Percentiles rank a stretch among this genome's conserved stretches.
Conservation (phyloP, 2,797 vertebrate species). For the Sandelia bainsii region DNA sequence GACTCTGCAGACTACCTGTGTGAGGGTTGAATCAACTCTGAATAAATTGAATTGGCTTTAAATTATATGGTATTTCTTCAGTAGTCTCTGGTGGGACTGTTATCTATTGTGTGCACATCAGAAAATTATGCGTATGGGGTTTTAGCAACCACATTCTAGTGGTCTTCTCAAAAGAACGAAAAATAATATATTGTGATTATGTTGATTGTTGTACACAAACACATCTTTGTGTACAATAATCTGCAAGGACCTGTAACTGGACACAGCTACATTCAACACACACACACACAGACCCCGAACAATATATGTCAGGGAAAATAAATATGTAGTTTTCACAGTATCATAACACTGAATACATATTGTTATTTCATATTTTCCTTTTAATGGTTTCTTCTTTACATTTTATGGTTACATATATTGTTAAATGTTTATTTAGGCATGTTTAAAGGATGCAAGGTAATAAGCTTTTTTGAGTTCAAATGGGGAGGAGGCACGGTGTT, state of each 20-base stretch:
- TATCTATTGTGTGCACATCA: conserved; percentile 47
- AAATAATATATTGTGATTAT: background rate
- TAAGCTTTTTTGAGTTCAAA: background rate
- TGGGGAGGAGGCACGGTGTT: too few species aligned
- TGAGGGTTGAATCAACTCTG: conserved; percentile 59
- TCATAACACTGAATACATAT: background rate
- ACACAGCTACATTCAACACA: too few species aligned
- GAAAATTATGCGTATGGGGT: conserved; percentile 48
- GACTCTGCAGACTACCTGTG: conserved; percentile 15
- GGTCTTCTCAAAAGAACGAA: background rate
- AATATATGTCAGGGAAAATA: background rate
- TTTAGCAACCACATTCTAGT: conserved; percentile 4
- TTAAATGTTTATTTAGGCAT: conserved; percentile 10
- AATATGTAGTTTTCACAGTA: background rate
- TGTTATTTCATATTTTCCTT: background rate
- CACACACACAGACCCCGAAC: too few species aligned
- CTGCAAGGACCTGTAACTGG: too few species aligned
- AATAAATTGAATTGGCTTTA: conserved; percentile 36
- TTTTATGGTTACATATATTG: background rate
- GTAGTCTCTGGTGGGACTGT: conserved; percentile 39
- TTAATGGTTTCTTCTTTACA: background rate
- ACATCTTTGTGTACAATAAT: background rate
- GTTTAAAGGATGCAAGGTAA: background rate
- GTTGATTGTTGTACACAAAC: background rate
- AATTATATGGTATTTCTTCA: conserved; percentile 48